Evolutionary conservation across 1,140 invertebrate genomes (phyloP), one percentile per base, ranked within the genome.

Genomic region (Papilio polyxenes): DNA sequence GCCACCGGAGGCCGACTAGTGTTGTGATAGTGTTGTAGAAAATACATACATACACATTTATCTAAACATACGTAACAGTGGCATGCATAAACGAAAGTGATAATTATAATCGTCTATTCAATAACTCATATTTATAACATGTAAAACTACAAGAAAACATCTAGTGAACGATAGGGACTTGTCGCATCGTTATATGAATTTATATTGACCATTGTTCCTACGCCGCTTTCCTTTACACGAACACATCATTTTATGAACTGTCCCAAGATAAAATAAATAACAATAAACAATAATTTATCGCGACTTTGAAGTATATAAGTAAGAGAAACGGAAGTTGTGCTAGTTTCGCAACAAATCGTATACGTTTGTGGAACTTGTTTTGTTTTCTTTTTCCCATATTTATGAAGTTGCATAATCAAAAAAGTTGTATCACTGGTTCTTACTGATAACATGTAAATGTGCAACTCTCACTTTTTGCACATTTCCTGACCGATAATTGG

Each of bases 401-500:
- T 77, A 77, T 53, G 53, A 76, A 76, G 13, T 80, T 80, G n/a
- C 59, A 49, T 80, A 80, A 80, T 65, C 40, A 69, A 80, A 40
- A 65, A 65, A 65, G 37, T 69, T 65, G 56, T n/a, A 23, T 65
- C 31, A 80, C 78, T 44, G 40, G 78, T 69, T 79, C 40, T 79
- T 40, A 77, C 51, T 53, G 76, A 78, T 78, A 79, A 80, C 44
- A 80, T 69, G 78, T 40, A 80, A 80, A 80, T 7, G 6, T 37
- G 49, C 59, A 80, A 65, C 78, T 80, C 78, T 80, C 78, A 69
- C 78, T 80, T 80, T 80, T 80, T 59, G 51, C 78, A 17, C 10
- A 80, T 80, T 80, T 80, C 78, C 78, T 80, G n/a, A 80, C 44
- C 48, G 59, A 80, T 80, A 80, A 80, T 80, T 80, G 78, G 59